phyloP scores from a whole-genome alignment of 2,797 vertebrate genomes.

The Micrastur ruficollis region DNA sequence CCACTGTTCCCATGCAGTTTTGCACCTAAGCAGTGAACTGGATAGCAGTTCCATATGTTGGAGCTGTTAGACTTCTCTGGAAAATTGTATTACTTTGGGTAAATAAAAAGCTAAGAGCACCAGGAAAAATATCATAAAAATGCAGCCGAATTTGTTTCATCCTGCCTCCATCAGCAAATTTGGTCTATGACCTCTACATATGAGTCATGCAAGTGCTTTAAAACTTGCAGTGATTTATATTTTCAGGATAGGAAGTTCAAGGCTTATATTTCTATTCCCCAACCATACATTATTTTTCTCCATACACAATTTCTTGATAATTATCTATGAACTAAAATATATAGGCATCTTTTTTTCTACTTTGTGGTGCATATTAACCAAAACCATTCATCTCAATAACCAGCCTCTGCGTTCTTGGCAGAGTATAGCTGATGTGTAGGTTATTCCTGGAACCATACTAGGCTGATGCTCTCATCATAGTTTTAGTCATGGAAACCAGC shows the following conservation, averaged over 20 bases:
- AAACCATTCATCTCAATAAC: constrained; percentile 64
- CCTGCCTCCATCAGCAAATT: constrained; percentile 69
- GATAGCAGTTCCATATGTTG: constrained; percentile 59
- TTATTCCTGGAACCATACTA: constrained; percentile 59
- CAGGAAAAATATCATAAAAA: constrained; percentile 69
- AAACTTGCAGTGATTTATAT: constrained; percentile 66
- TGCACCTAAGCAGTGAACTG: constrained; percentile 56
- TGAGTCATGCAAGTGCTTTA: constrained; percentile 66
- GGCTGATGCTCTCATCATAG: constrained; percentile 44
- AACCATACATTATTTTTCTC: constrained; percentile 59
- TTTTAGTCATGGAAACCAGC: constrained; percentile 70
- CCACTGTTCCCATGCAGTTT: constrained; percentile 19
- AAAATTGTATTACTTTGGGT: constrained; percentile 65
- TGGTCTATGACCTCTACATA: constrained; percentile 64
- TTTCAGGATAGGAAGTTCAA: constrained; percentile 67
- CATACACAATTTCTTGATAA: constrained; percentile 59
- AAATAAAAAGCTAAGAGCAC: constrained; percentile 68
- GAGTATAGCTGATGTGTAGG: constrained; percentile 29
- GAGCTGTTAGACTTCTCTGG: constrained; percentile 52
- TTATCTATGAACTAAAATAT: constrained; percentile 62
- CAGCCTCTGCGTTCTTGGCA: constrained; percentile 45
- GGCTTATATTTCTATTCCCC: constrained; percentile 61
- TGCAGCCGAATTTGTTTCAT: constrained; percentile 65
- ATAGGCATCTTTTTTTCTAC: constrained; percentile 48
- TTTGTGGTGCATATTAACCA: constrained; percentile 53